A percentile compares a stretch with the other conserved stretches of the same genome.
phyloP scores from a whole-genome alignment of 2,888 invertebrate species.

The Rhagonycha lutea region DNA sequence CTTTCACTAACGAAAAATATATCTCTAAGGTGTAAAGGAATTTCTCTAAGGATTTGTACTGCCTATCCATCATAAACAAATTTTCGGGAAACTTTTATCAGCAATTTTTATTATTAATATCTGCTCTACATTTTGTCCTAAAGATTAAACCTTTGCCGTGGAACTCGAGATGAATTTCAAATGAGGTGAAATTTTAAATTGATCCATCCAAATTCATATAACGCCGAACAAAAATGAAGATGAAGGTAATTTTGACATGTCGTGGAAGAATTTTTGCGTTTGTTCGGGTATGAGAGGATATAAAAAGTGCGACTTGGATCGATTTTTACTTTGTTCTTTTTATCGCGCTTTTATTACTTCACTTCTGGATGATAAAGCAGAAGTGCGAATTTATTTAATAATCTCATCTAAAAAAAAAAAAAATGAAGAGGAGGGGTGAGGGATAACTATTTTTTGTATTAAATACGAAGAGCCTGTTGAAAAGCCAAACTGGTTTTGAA shows the following conservation, averaged over 20 bases:
- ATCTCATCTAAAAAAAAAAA: background rate
- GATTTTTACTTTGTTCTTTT: background rate
- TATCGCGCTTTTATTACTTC: background rate
- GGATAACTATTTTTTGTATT: background rate
- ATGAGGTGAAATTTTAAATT: constrained; percentile 10
- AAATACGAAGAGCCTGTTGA: background rate
- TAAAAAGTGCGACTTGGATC: background rate
- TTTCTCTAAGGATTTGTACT: constrained; percentile 23
- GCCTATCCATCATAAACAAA: constrained; percentile 13
- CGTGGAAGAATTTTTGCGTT: background rate
- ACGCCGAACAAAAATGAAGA: constrained; percentile 7
- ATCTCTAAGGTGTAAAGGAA: constrained; percentile 19
- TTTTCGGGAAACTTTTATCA: background rate
- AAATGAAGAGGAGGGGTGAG: background rate
- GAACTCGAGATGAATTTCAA: constrained; percentile 12
- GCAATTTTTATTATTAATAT: background rate
- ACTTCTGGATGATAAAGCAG: background rate
- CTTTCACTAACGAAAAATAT: constrained; percentile 17
- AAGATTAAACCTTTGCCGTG: constrained; percentile 4
- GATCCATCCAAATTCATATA: constrained; percentile 12
- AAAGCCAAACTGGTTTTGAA: background rate
- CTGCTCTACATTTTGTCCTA: background rate
- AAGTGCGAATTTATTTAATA: background rate
- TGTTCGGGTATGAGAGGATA: background rate
- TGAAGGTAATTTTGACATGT: constrained; percentile 10